Percentiles rank a stretch among this genome's conserved stretches.
phyloP scores from a whole-genome alignment of 2,888 invertebrate genomes.

The Dryadula phaetusa region DNA sequence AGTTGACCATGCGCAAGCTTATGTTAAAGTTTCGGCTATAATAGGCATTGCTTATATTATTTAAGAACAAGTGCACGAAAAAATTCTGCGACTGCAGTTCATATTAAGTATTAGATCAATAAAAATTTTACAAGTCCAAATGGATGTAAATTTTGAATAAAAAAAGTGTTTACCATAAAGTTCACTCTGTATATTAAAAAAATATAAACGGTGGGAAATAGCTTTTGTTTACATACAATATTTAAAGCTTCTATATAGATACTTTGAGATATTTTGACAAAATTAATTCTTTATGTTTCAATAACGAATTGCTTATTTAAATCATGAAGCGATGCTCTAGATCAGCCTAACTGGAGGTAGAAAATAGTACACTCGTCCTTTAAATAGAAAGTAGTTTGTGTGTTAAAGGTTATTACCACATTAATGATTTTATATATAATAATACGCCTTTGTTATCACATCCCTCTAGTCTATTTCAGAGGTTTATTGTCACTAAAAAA shows the following conservation, averaged over 20 bases:
- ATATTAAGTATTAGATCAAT: neutral
- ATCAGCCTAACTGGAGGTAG: neutral
- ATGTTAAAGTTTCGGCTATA: slow-evolving; percentile 42
- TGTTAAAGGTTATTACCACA: too few species aligned
- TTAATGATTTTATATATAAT: too few species aligned
- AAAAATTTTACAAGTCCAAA: neutral
- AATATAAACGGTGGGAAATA: too few species aligned
- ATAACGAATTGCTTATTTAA: too few species aligned
- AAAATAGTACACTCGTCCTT: slow-evolving; percentile 5
- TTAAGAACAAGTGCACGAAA: slow-evolving; percentile 39
- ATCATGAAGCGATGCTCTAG: neutral
- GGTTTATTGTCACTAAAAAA: too few species aligned
- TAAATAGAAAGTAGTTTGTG: slow-evolving; percentile 10
- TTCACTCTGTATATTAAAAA: neutral
- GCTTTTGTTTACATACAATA: too few species aligned
- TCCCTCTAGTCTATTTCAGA: too few species aligned
- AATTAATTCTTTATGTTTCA: too few species aligned
- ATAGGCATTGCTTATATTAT: slow-evolving; percentile 46
- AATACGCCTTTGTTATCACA: too few species aligned
- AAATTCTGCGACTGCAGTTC: neutral
- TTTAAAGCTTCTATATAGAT: too few species aligned
- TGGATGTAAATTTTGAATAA: neutral
- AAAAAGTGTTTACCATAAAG: too few species aligned
- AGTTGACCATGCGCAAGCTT: slow-evolving; percentile 49
- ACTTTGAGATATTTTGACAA: too few species aligned